Conservation (phyloP, 1,140 invertebrate genomes). For the Streblospio benedicti region DNA sequence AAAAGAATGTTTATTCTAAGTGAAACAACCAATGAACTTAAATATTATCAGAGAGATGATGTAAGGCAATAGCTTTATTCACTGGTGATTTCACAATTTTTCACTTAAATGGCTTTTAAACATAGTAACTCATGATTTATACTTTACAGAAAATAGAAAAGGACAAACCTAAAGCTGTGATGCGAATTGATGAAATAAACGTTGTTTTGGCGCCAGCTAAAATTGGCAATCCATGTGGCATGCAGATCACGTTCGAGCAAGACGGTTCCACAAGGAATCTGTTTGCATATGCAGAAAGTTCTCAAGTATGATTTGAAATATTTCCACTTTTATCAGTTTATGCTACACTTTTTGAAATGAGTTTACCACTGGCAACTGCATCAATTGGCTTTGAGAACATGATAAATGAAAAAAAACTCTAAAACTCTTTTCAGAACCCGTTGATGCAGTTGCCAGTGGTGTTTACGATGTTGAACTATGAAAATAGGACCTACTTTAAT, state of each 20-base stretch:
- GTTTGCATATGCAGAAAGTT: slow-evolving; percentile 11
- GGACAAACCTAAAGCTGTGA: slow-evolving; percentile 74
- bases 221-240: slow-evolving; percentile 54
- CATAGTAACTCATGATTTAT: no score
- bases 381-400: no score
- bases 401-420: no score
- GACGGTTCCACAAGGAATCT: slow-evolving; percentile 12
- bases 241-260: slow-evolving; percentile 17
- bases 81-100: slow-evolving; percentile 8
- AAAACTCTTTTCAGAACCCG: no score
- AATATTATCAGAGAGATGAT: slow-evolving; percentile 74
- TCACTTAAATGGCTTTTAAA: neutral
- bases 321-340: neutral
- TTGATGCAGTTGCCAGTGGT: no score
- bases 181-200: slow-evolving; percentile 73
- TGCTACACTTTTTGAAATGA: neutral
- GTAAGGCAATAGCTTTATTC: slow-evolving; percentile 26
- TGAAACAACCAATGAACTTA: slow-evolving; percentile 68
- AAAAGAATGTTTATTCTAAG: slow-evolving; percentile 72
- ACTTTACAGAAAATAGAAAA: no score
- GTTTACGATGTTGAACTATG: no score
- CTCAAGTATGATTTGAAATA: slow-evolving; percentile 4
- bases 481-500: no score
- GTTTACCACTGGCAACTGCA: no score
- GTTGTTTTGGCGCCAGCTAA: slow-evolving; percentile 76